Evolutionary conservation across 2,797 vertebrate species (phyloP), one percentile per base, ranked within the genome.

Genomic region (Darevskia mixta): DNA sequence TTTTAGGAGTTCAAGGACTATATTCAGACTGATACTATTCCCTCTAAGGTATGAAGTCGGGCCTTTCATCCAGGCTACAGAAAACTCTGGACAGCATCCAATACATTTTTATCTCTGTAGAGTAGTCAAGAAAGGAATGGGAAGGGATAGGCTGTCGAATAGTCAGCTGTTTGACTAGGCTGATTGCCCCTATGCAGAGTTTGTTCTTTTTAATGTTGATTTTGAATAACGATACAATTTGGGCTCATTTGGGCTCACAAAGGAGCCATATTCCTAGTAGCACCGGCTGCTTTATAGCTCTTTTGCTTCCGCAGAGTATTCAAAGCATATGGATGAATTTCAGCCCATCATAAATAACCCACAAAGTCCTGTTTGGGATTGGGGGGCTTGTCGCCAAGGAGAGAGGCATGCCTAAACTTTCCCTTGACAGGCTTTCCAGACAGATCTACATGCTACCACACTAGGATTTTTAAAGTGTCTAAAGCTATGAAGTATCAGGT

Each of bases 221-320:
- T 72, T 82, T 86, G 92, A 27, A 73, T 69, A 32, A 72, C 58
- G 0, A 43, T 73, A 43, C 0, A 2, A 3, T 79, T 89, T 91
- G 2, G 66, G 86, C 87, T n/a, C 45, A 41, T 79, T 71, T 77
- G 89, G 75, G 79, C 83, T 89, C 5, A 25, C 83, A 29, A 88
- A 92, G 71, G 80, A 76, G 35, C 71, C 38, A 29, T 86, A 89
- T 90, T 4, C 64, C 83, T 43, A 8, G 13, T 25, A 88, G 66
- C 86, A 90, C 38, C 71, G 79, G 1, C 41, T 91, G 80, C 79
- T 75, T 55, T 77, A 93, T 91, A 78, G 88, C 49, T 87, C 77
- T 58, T 91, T 86, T 91, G 55, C 41, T 4, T 88, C 69, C 64
- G 10, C 83, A 75, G 66, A 89, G 32, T 83, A 35, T 18, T 35